Percentiles rank a stretch among this genome's conserved stretches.
phyloP scores from a whole-genome alignment of 2,888 invertebrate genomes.

The Matsumyia berberina region DNA sequence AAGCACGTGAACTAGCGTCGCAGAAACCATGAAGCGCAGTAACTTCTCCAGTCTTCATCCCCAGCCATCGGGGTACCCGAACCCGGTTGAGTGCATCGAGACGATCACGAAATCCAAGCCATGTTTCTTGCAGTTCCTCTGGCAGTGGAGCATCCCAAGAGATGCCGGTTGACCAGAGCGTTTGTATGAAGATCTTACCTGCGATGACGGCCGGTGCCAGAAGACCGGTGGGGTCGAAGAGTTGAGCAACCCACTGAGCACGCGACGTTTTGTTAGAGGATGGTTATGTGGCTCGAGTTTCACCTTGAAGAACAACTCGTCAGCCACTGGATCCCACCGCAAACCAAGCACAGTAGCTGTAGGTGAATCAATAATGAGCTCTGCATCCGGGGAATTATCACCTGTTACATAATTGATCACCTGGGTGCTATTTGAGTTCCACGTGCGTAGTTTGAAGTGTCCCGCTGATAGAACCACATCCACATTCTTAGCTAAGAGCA shows the following conservation, averaged over 20 bases:
- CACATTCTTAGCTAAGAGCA: slow-evolving; percentile 13
- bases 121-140: not conserved
- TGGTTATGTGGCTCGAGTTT: not conserved
- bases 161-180: slow-evolving; percentile 26
- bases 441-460: slow-evolving; percentile 39
- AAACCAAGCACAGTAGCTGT: slow-evolving; percentile 17
- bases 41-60: not conserved
- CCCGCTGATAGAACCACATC: slow-evolving; percentile 15
- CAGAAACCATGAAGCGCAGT: slow-evolving; percentile 25
- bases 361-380: not conserved
- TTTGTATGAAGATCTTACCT: slow-evolving; percentile 42
- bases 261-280: not conserved
- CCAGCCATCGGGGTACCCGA: slow-evolving; percentile 2
- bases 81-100: not conserved
- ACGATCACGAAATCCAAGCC: slow-evolving; percentile 10
- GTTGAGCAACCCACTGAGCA: slow-evolving; percentile 7
- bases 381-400: not conserved
- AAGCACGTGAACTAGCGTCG: slow-evolving; percentile 26
- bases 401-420: not conserved
- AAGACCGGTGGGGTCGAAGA: slow-evolving; percentile 19
- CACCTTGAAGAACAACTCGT: slow-evolving; percentile 23
- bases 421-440: slow-evolving; percentile 14
- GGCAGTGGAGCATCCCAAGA: slow-evolving; percentile 30
- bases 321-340: slow-evolving; percentile 14
- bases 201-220: slow-evolving; percentile 22